Conservation (phyloP, 2,888 invertebrate genomes). For the Patella ulyssiponensis region DNA sequence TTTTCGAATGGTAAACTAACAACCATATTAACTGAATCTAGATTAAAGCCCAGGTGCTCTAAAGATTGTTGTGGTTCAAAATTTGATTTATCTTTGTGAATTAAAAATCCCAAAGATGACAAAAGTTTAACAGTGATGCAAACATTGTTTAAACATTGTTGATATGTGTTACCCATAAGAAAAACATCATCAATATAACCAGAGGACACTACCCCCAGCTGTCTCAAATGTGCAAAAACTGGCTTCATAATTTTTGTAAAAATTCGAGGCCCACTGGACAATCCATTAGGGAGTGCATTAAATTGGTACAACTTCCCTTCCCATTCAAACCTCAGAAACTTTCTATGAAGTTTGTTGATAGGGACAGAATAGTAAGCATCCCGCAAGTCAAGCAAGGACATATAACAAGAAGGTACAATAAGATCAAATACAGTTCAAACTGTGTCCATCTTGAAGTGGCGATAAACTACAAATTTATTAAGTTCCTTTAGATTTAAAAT, state of each 20-base stretch:
- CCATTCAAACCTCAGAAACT: constrained; percentile 22
- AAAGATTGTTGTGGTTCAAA: background rate
- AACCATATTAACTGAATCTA: background rate
- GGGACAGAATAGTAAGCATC: constrained; percentile 23
- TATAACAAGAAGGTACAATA: constrained; percentile 14
- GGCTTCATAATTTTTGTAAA: constrained; percentile 21
- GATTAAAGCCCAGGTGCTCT: background rate
- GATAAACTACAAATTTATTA: constrained; percentile 6
- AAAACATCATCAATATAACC: constrained; percentile 16
- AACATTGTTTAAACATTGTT: background rate
- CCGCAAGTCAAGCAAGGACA: constrained; percentile 10
- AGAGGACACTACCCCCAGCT: background rate
- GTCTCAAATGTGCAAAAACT: background rate
- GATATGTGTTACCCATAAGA: background rate
- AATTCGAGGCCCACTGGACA: constrained; percentile 11
- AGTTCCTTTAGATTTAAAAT: constrained; percentile 18
- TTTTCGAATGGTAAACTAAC: background rate
- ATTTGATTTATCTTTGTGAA: background rate
- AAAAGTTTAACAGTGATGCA: background rate
- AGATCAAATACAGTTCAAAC: constrained; percentile 14
- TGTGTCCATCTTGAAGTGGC: constrained; percentile 18
- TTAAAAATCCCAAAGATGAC: background rate
- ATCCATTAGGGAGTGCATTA: constrained; percentile 19
- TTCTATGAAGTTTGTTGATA: background rate
- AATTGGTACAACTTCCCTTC: constrained; percentile 8